A percentile compares a stretch with the other conserved stretches of the same genome.
phyloP scores from a whole-genome alignment of 2,797 vertebrate genomes.

The Anas bahamensis region DNA sequence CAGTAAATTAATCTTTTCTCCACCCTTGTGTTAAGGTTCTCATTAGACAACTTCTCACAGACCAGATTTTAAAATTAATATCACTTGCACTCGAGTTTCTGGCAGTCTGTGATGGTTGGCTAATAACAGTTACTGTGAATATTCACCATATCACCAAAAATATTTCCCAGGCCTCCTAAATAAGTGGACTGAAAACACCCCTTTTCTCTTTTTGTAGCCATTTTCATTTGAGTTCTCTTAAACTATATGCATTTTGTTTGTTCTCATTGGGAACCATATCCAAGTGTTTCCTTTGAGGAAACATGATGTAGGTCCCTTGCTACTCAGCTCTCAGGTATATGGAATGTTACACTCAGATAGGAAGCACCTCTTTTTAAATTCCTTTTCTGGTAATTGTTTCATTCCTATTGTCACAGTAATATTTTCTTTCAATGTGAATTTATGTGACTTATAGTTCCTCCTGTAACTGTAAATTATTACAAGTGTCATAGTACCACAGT shows the following conservation, averaged over 20 bases:
- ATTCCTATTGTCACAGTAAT: neutral
- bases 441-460: neutral
- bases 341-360: neutral
- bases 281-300: neutral
- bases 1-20: neutral
- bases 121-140: neutral
- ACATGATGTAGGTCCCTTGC: neutral
- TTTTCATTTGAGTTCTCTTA: neutral
- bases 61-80: neutral
- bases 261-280: neutral
- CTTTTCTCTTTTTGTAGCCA: neutral
- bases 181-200: neutral
- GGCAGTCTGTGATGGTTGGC: neutral
- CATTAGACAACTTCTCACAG: neutral
- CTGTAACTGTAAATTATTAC: neutral
- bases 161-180: neutral
- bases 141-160: neutral
- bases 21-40: neutral
- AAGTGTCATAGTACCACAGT: neutral
- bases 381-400: neutral
- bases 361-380: neutral
- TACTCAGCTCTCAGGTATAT: neutral
- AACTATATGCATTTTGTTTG: rapidly evolving
- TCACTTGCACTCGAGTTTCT: neutral
- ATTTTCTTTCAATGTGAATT: neutral